These are phyloP conservation scores for Paramormyrops kingsleyae DNA, from an alignment of 2,113 vertebrate species.

Conservation along the genomic window DNA sequence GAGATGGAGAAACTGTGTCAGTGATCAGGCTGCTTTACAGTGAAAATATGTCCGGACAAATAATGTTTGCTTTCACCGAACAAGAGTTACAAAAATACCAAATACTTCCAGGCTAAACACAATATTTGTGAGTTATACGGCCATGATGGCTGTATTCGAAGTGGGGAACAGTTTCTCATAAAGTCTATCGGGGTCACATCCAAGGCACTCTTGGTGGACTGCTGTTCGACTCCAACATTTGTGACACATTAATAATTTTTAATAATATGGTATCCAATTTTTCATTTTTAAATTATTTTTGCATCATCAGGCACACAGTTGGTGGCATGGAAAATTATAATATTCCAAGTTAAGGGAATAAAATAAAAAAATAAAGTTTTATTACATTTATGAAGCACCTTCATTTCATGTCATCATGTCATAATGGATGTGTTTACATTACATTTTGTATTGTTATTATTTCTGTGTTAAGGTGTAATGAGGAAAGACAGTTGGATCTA, in stretches of 20 bases:
- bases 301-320: not conserved
- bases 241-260: not conserved
- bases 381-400: not conserved
- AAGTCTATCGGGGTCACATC: not conserved
- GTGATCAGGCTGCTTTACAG: slow-evolving; percentile 26
- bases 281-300: not conserved
- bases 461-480: not conserved
- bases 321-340: not conserved
- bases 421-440: no score
- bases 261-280: not conserved
- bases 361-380: not conserved
- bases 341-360: not conserved
- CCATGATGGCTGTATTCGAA: not conserved
- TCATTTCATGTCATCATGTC: not conserved
- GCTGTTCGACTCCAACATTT: not conserved
- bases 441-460: not conserved
- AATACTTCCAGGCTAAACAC: slow-evolving; percentile 1
- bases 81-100: not conserved
- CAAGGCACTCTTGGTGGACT: not conserved
- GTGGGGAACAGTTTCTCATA: slow-evolving; percentile 17
- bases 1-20: slow-evolving; percentile 40
- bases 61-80: slow-evolving; percentile 35
- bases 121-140: slow-evolving; percentile 4
- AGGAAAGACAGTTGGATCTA: not conserved
- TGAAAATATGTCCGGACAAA: slow-evolving; percentile 40